Evolutionary conservation across 2,113 vertebrate species (phyloP).

Genomic region (Acrocephalus kingi): DNA sequence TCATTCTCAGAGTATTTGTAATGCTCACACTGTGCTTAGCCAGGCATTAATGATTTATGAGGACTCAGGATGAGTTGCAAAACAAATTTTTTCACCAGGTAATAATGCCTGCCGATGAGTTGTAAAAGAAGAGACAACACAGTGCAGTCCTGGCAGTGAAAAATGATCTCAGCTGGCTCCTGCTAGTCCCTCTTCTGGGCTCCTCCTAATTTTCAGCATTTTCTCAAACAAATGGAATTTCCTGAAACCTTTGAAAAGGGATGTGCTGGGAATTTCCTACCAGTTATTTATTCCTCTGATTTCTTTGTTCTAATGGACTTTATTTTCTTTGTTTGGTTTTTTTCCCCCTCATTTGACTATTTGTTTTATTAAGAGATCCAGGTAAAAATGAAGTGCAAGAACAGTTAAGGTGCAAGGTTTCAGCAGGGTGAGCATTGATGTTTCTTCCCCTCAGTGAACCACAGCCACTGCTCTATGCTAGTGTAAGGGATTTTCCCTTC

Average conservation of each 20-base stretch:
- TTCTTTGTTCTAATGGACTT: not conserved
- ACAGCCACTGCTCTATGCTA: not conserved
- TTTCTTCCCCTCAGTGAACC: not conserved
- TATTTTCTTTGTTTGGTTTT: not conserved
- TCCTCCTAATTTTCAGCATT: not conserved
- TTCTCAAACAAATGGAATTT: slow-evolving; percentile 28
- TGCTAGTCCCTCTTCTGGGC: not conserved
- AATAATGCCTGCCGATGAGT: slow-evolving; percentile 63
- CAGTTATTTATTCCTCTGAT: not conserved
- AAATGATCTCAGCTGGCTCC: slow-evolving; percentile 39
- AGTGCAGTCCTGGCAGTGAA: slow-evolving; percentile 51
- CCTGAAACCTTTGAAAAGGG: not conserved
- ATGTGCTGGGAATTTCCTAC: not conserved
- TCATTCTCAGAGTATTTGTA: slow-evolving; percentile 48
- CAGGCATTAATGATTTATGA: slow-evolving; percentile 71
- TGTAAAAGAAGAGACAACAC: slow-evolving; percentile 61
- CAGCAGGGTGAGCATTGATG: not conserved
- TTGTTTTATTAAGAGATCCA: not conserved
- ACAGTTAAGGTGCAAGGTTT: not conserved
- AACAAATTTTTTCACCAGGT: slow-evolving; percentile 70
- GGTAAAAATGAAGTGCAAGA: not conserved
- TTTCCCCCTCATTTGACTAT: not conserved
- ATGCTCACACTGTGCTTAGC: slow-evolving; percentile 62
- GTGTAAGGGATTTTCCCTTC: not conserved
- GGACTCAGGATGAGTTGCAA: slow-evolving; percentile 63